Percentiles rank a stretch among this genome's conserved stretches.
Evolutionary conservation across 2,797 vertebrate species (phyloP).

Genomic region (Staurois parvus): DNA sequence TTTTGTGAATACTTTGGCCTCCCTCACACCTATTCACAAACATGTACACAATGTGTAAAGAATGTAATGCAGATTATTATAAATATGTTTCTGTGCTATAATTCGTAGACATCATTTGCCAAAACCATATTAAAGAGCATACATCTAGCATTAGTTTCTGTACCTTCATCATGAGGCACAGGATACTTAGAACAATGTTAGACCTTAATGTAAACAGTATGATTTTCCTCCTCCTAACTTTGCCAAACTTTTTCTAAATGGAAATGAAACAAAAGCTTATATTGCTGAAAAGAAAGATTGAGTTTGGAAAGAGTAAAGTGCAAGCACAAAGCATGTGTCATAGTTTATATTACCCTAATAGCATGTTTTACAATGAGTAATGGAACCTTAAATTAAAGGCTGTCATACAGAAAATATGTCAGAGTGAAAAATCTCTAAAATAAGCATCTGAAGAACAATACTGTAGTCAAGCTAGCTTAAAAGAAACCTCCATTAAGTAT

Average conservation of each 20-base stretch:
- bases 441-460: conserved; percentile 31
- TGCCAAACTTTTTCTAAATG: conserved; percentile 32
- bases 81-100: not conserved
- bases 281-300: conserved; percentile 19
- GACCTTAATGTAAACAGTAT: conserved; percentile 13
- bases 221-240: not conserved
- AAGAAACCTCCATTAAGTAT: not conserved
- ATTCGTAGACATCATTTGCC: not conserved
- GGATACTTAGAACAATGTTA: conserved; percentile 14
- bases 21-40: not conserved
- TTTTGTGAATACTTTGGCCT: not conserved
- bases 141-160: not conserved
- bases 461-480: conserved; percentile 1
- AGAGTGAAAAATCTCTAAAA: conserved; percentile 21
- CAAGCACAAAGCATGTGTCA: conserved; percentile 50
- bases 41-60: not conserved
- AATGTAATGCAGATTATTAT: not conserved
- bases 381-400: conserved; percentile 54
- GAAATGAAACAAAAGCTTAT: conserved; percentile 36
- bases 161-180: not conserved
- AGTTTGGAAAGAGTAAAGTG: conserved; percentile 33
- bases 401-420: conserved; percentile 51
- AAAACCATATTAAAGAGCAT: not conserved
- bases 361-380: conserved; percentile 55
- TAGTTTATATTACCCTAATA: conserved; percentile 53